phyloP scores from a whole-genome alignment of 2,797 vertebrate species.

The Pempheris klunzingeri region DNA sequence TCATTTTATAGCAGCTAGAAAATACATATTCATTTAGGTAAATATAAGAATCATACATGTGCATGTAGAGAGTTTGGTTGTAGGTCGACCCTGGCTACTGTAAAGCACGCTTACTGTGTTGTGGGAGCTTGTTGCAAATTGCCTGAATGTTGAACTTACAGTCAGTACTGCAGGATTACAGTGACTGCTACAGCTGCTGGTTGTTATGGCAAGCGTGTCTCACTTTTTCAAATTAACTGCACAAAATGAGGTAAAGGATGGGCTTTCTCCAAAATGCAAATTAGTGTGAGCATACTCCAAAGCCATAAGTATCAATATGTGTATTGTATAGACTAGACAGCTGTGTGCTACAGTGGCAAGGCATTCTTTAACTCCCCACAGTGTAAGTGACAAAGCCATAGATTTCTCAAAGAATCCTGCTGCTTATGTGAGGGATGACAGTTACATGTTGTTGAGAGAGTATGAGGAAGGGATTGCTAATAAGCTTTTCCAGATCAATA shows the following conservation, averaged over 20 bases:
- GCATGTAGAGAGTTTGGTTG: not conserved
- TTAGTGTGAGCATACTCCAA: constrained; percentile 19
- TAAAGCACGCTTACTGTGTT: not conserved
- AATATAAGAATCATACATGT: not conserved
- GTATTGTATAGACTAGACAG: constrained; percentile 55
- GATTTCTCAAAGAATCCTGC: constrained; percentile 90
- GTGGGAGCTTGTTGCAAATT: not conserved
- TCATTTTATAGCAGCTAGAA: not conserved
- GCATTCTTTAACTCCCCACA: constrained; percentile 91
- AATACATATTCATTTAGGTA: not conserved
- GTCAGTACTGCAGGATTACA: not conserved
- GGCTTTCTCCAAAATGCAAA: constrained; percentile 34
- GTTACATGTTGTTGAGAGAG: constrained; percentile 80
- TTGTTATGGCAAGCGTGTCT: constrained; percentile 14
- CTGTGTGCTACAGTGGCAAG: constrained; percentile 74
- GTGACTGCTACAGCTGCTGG: not conserved
- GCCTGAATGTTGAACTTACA: constrained; percentile 5
- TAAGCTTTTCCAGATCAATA: constrained; percentile 91
- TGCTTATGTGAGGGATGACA: constrained; percentile 87
- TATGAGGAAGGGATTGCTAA: constrained; percentile 84
- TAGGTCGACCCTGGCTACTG: not conserved
- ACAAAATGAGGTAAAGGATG: constrained; percentile 24
- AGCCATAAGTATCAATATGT: constrained; percentile 52
- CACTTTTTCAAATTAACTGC: constrained; percentile 23
- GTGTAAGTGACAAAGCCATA: constrained; percentile 90